phyloP scores from a whole-genome alignment of 1,140 invertebrate genomes.

The Formica exsecta region DNA sequence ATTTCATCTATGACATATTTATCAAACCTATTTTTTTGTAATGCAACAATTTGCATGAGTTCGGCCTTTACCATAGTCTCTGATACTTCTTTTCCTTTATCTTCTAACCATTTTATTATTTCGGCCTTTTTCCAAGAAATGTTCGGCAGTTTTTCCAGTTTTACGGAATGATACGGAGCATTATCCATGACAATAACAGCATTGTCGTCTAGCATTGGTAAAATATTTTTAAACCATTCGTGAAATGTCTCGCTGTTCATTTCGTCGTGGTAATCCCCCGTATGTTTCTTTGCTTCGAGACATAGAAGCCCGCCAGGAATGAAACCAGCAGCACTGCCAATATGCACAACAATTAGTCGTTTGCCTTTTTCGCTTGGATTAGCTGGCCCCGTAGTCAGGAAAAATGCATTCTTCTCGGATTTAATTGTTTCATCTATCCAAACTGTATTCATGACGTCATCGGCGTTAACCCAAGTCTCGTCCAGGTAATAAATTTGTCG shows the following conservation, averaged over 20 bases:
- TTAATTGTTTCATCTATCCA: not conserved
- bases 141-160: conserved; percentile 1
- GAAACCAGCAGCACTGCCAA: conserved; percentile 36
- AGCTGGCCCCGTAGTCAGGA: not conserved
- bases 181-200: too few relatives aligned
- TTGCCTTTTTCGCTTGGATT: conserved; percentile 22
- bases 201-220: too few relatives aligned
- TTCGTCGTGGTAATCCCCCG: too few relatives aligned
- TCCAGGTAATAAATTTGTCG: not conserved
- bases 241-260: too few relatives aligned
- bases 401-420: not conserved
- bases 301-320: conserved; percentile 19
- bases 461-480: not conserved
- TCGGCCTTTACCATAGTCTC: not conserved
- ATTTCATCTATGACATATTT: too few relatives aligned
- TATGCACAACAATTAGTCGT: conserved; percentile 25
- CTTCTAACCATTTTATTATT: conserved; percentile 25
- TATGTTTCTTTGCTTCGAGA: not conserved
- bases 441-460: not conserved
- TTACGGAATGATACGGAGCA: conserved; percentile 1
- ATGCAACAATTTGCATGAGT: too few relatives aligned
- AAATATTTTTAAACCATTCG: too few relatives aligned
- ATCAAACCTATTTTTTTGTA: too few relatives aligned
- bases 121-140: not conserved
- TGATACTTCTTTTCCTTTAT: conserved; percentile 5